A percentile compares a stretch with the other conserved stretches of the same genome.
phyloP scores from a whole-genome alignment of 2,113 vertebrate genomes.

The Acinonyx jubatus region DNA sequence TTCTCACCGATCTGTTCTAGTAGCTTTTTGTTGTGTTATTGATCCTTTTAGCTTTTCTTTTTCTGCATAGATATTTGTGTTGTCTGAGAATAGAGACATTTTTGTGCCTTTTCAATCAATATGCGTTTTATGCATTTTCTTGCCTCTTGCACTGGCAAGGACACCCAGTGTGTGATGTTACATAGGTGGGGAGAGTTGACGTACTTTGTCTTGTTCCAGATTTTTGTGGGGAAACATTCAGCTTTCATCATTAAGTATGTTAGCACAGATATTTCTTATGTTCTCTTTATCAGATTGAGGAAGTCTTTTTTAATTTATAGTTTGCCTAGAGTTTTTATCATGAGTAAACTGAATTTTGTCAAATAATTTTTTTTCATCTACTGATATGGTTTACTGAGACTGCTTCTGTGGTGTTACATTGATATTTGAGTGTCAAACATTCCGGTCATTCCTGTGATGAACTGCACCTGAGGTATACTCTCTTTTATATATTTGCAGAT shows the following conservation, averaged over 20 bases:
- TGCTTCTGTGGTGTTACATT: not conserved
- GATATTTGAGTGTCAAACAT: not conserved
- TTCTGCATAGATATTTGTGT: not conserved
- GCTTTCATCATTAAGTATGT: not conserved
- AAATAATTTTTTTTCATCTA: not conserved
- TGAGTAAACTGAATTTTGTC: constrained; percentile 15
- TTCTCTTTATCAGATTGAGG: not conserved
- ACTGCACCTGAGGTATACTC: not conserved
- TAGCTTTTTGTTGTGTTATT: not conserved
- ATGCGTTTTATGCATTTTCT: not conserved
- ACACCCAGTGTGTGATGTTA: not conserved
- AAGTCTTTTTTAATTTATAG: not conserved
- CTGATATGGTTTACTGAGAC: not conserved
- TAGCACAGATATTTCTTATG: not conserved
- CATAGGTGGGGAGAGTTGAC: not conserved
- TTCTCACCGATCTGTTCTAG: not conserved
- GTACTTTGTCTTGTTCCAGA: not conserved
- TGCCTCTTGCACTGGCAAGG: not conserved
- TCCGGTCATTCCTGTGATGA: not conserved
- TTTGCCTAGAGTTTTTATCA: constrained; percentile 3
- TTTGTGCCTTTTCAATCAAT: not conserved
- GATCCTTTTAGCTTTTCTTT: not conserved
- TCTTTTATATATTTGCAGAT: not conserved
- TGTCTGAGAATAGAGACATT: not conserved
- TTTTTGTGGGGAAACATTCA: not conserved